Percentiles rank a stretch among this genome's conserved stretches.
Evolutionary conservation across 53 echinoderm and acorn worm species (phyloP).

Genomic region (Arbacia lixula): DNA sequence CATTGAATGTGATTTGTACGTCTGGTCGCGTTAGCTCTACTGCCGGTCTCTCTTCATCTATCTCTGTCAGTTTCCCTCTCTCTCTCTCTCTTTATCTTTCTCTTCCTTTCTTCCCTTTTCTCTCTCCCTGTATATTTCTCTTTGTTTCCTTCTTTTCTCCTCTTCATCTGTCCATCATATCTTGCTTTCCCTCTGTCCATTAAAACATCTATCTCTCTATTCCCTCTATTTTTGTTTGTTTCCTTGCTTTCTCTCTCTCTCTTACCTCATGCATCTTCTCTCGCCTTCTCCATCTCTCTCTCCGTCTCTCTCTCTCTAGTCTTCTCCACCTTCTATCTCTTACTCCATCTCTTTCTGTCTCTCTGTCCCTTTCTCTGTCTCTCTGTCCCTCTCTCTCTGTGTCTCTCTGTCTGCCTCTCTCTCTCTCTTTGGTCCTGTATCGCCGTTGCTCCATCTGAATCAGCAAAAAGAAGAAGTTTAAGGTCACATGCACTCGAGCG

Average conservation of each 20-base stretch:
- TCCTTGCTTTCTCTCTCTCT: background rate
- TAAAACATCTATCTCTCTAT: background rate
- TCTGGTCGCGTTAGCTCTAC: constrained; percentile 21
- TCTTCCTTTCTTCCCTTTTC: background rate
- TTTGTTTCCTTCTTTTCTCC: no score
- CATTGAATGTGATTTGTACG: constrained; percentile 40
- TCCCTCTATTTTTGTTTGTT: background rate
- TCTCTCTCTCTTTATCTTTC: background rate
- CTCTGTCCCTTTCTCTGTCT: no score
- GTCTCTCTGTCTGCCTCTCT: background rate
- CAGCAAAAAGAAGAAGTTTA: constrained; percentile 32
- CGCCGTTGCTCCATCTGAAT: background rate
- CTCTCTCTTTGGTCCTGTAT: background rate
- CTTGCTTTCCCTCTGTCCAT: no score
- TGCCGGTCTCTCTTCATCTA: background rate
- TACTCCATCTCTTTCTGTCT: no score
- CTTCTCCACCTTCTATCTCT: background rate
- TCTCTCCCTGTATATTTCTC: background rate
- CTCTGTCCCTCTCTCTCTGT: background rate
- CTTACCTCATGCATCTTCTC: background rate
- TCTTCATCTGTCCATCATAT: no score
- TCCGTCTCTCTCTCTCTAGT: background rate
- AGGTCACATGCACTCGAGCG: constrained; percentile 22
- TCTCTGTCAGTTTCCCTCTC: background rate
- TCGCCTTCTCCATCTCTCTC: background rate